Conservation (phyloP, 2,113 vertebrate genomes). For the Electrona antarctica region DNA sequence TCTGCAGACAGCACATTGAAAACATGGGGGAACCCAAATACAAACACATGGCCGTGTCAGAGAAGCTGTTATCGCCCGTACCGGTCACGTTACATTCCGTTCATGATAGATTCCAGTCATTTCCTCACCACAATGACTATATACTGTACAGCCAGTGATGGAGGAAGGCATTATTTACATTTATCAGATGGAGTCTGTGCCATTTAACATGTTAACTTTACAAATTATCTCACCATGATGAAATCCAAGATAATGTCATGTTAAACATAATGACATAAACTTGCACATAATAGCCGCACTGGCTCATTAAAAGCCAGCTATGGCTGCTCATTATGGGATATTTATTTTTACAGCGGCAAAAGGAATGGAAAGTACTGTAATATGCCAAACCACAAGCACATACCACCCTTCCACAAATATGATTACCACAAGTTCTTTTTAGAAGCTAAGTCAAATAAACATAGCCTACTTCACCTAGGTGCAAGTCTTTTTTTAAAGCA, state of each 20-base stretch:
- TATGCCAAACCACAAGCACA: too few relatives aligned
- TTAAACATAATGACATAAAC: background rate
- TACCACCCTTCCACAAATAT: too few relatives aligned
- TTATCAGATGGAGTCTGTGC: slow-evolving; percentile 32
- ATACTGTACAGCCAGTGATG: background rate
- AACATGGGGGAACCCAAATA: slow-evolving; percentile 41
- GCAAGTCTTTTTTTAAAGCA: too few relatives aligned
- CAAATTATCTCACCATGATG: background rate
- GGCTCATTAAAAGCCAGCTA: background rate
- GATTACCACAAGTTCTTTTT: too few relatives aligned
- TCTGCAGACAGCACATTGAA: slow-evolving; percentile 43
- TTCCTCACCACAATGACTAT: slow-evolving; percentile 17
- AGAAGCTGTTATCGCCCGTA: slow-evolving; percentile 14
- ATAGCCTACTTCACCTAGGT: too few relatives aligned
- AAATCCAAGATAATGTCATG: background rate
- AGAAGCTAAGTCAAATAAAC: too few relatives aligned
- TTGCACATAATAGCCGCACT: background rate
- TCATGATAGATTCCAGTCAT: slow-evolving; percentile 17
- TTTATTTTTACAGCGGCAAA: too few relatives aligned
- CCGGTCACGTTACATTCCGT: slow-evolving; percentile 37
- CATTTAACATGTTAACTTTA: background rate
- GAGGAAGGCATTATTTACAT: slow-evolving; percentile 27
- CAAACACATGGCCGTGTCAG: slow-evolving; percentile 16
- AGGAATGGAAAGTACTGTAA: too few relatives aligned
- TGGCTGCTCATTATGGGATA: background rate